Evolutionary conservation across 2,888 invertebrate species (phyloP).

Genomic region (Hartigia nigra): DNA sequence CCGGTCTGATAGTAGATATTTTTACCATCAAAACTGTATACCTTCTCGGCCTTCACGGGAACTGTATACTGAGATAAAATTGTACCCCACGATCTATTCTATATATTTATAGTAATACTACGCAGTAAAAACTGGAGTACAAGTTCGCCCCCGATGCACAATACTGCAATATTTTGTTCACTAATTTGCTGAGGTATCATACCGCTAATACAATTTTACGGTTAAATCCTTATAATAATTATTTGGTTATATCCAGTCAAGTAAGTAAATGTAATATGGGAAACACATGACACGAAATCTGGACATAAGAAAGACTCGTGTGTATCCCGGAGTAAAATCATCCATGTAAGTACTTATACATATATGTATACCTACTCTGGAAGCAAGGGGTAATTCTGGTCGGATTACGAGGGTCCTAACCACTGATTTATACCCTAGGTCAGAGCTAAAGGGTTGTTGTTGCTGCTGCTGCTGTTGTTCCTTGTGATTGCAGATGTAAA

Average conservation of each 20-base stretch:
- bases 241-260: slow-evolving; percentile 10
- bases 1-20: neutral
- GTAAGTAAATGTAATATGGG: neutral
- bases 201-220: no score
- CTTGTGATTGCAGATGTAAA: slow-evolving; percentile 1
- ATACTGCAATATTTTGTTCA: no score
- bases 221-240: slow-evolving; percentile 5
- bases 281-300: neutral
- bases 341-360: neutral
- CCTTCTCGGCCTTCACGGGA: no score
- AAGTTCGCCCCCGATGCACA: no score
- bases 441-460: neutral
- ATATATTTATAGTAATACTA: no score
- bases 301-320: neutral
- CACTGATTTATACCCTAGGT: slow-evolving; percentile 5
- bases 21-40: no score
- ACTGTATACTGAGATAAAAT: no score
- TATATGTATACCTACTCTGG: neutral
- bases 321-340: neutral
- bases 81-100: no score
- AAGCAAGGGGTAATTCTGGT: neutral
- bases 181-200: no score
- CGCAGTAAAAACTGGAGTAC: no score
- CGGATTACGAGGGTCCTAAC: slow-evolving; percentile 7
- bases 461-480: neutral